Conservation (phyloP, 1,140 invertebrate species). For the Zaprionus tsacasi region DNA sequence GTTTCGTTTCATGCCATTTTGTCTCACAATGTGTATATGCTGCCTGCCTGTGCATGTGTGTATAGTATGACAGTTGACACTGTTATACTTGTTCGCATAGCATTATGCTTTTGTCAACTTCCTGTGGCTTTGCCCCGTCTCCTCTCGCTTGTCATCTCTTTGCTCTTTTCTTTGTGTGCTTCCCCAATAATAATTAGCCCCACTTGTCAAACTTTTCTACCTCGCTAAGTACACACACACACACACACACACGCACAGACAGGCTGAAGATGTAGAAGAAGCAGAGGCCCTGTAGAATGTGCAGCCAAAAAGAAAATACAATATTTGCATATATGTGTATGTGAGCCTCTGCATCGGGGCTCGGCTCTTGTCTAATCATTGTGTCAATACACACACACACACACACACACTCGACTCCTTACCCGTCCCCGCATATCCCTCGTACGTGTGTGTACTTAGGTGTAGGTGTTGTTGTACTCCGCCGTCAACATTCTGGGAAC, state of each 20-base stretch:
- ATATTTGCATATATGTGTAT: slow-evolving; percentile 60
- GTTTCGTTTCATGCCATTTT: slow-evolving; percentile 36
- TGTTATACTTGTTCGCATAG: slow-evolving; percentile 39
- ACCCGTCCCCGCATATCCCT: not conserved
- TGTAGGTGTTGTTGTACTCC: slow-evolving; percentile 45
- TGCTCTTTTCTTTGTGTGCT: slow-evolving; percentile 7
- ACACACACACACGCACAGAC: not conserved
- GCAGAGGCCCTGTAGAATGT: slow-evolving; percentile 25
- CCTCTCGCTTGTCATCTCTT: not conserved
- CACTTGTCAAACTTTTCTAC: slow-evolving; percentile 47
- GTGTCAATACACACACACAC: slow-evolving; percentile 48
- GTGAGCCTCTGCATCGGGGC: slow-evolving; percentile 33
- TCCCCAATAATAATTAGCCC: slow-evolving; percentile 48
- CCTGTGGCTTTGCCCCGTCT: slow-evolving; percentile 26
- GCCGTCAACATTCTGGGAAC: slow-evolving; percentile 41
- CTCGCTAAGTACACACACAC: slow-evolving; percentile 13
- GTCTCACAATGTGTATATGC: not conserved
- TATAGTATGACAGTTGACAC: slow-evolving; percentile 39
- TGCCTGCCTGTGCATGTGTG: not conserved
- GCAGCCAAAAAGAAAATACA: slow-evolving; percentile 44
- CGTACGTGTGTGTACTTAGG: slow-evolving; percentile 44
- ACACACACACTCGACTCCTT: slow-evolving; percentile 18
- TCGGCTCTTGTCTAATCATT: slow-evolving; percentile 71
- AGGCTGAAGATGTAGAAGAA: not conserved
- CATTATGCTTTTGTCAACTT: slow-evolving; percentile 44